phyloP scores from a whole-genome alignment of 2,888 invertebrate species.

The Philereme transversata region DNA sequence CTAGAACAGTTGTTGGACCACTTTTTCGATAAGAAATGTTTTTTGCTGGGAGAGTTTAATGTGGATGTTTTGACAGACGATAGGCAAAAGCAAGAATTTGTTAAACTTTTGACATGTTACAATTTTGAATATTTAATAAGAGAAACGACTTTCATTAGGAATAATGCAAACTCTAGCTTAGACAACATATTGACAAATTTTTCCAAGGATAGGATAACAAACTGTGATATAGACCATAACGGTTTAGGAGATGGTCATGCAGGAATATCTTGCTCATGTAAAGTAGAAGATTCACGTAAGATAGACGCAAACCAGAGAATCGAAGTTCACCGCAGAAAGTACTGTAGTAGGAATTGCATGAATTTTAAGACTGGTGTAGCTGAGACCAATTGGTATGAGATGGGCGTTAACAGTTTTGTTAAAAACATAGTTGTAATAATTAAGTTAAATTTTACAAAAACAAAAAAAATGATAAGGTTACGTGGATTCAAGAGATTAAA shows the following conservation, averaged over 20 bases:
- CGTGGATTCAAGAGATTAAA: not conserved
- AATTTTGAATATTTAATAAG: not conserved
- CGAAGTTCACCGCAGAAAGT: not conserved
- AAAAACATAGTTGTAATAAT: not conserved
- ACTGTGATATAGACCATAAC: constrained; percentile 1
- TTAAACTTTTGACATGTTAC: not conserved
- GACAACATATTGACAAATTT: constrained; percentile 7
- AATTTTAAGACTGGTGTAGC: not conserved
- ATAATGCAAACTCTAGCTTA: not conserved
- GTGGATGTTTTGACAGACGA: not conserved
- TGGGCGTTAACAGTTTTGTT: constrained; percentile 4
- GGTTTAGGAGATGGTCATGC: constrained; percentile 10
- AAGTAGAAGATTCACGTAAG: not conserved
- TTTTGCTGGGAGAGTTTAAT: not conserved
- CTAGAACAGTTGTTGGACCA: constrained; percentile 5
- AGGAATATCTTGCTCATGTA: constrained; percentile 2
- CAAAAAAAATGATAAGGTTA: not conserved
- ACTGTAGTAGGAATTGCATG: not conserved
- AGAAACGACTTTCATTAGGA: constrained; percentile 1
- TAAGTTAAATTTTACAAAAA: not conserved
- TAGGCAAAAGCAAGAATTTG: not conserved
- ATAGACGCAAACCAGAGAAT: not conserved
- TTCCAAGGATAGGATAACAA: not conserved
- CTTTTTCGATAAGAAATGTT: constrained; percentile 9
- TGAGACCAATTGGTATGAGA: not conserved